Evolutionary conservation across 2,113 vertebrate species (phyloP), one percentile per base, ranked within the genome.

Genomic region (Emydura subglobosa): DNA sequence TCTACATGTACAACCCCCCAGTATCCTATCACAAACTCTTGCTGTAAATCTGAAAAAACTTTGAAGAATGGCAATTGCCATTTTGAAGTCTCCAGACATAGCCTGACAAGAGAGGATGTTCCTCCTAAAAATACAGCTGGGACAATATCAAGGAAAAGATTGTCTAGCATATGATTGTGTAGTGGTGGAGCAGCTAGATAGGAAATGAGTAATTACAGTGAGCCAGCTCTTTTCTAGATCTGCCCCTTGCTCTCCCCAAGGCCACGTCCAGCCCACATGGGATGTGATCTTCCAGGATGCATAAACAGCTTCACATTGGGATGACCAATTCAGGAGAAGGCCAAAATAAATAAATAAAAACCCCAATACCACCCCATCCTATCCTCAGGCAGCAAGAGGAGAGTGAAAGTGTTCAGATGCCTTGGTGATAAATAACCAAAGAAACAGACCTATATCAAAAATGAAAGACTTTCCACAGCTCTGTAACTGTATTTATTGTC

Each of bases 131-230:
- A 31, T n/a, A 5, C 3, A 29, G 17, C 74, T 42, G 94, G 87
- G 85, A 61, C 55, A 34, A 10, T 29, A 44, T 68, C 86, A 91
- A 95, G 97, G 83, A 98, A 98, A 97, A 98, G 98, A 85, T 85
- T 96, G 47, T 98, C 98, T 91, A 98, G 98, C 90, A 98, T 98
- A 96, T 98, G 91, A 99, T n/a, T 44, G 27, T 57, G 21, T 55
- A 81, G 4, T 0, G 0, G 49, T 76, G 42, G 74, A 59, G 1
- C 13, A 65, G 27, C 8, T 1, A 1, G 68, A 82, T 83, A 80
- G 61, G 24, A 25, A 88, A 92, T 4, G 93, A 90, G 55, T 10
- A 24, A 12, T 68, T 49, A 86, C 49, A 31, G n/a, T 53, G 82
- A 88, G 57, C 6, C 2, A 3, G 79, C 85, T 49, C 1, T 91